These are phyloP conservation scores for Ametastegia equiseti DNA, from an alignment of 2,888 invertebrate genomes.

Conservation along the genomic window DNA sequence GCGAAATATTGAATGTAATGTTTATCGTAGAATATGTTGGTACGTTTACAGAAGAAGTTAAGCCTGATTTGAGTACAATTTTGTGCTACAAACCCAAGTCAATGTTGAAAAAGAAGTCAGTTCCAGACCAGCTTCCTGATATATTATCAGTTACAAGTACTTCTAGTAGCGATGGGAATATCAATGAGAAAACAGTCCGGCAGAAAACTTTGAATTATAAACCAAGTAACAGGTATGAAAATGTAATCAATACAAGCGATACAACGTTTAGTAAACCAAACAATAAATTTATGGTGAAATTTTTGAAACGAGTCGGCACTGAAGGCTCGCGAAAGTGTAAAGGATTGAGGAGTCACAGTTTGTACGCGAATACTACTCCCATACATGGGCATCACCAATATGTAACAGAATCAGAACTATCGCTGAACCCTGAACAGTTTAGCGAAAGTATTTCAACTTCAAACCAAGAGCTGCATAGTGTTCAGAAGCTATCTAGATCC, in stretches of 20 bases:
- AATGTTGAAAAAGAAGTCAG: conserved; percentile 49
- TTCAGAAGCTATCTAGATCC: neutral
- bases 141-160: conserved; percentile 23
- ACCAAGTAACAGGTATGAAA: conserved; percentile 69
- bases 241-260: neutral
- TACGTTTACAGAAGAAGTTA: conserved; percentile 53
- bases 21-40: too few relatives aligned
- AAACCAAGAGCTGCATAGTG: neutral
- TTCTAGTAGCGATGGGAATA: neutral
- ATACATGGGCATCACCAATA: neutral
- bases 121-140: conserved; percentile 41
- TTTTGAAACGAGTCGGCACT: neutral
- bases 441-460: neutral
- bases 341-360: neutral
- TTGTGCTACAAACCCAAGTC: conserved; percentile 60
- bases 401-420: neutral
- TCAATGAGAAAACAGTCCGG: conserved; percentile 50
- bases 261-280: neutral
- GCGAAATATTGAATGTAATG: too few relatives aligned
- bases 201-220: conserved; percentile 64
- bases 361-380: neutral
- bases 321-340: neutral
- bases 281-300: conserved; percentile 20
- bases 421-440: neutral
- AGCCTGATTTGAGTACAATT: conserved; percentile 60